Percentiles rank a stretch among this genome's conserved stretches.
Evolutionary conservation across 2,113 vertebrate genomes (phyloP).

Genomic region (Prolemur simus): DNA sequence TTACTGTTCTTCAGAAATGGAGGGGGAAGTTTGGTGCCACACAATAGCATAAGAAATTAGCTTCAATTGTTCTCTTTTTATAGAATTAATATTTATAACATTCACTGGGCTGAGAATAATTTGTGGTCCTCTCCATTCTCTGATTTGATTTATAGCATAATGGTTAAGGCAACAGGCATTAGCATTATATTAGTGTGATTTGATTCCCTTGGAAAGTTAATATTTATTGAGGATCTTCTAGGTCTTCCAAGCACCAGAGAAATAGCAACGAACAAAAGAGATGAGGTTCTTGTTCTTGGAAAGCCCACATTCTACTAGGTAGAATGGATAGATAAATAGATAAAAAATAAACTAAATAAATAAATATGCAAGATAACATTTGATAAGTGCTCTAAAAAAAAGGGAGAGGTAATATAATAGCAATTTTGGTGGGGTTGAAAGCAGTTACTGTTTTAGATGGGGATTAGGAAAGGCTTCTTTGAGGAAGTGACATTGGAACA

Average conservation of each 20-base stretch:
- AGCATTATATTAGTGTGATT: background rate
- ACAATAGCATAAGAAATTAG: background rate
- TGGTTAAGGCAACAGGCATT: background rate
- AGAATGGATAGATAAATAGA: too few relatives aligned
- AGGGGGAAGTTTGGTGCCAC: background rate
- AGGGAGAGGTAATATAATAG: background rate
- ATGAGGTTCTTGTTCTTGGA: background rate
- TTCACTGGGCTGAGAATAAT: background rate
- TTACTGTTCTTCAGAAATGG: background rate
- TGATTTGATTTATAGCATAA: background rate
- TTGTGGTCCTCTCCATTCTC: background rate
- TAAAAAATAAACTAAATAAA: background rate
- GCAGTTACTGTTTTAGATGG: background rate
- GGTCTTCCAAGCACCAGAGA: background rate
- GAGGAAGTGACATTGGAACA: background rate
- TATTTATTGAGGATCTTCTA: background rate
- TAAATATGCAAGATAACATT: background rate
- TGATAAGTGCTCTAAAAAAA: background rate
- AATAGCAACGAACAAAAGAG: conserved; percentile 25
- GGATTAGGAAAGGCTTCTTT: background rate
- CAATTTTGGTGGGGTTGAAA: background rate
- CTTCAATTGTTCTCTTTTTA: background rate
- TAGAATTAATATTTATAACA: background rate
- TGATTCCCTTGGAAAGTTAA: background rate
- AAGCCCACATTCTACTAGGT: background rate